phyloP scores from a whole-genome alignment of 2,888 invertebrate genomes.

The Orthonevra nobilis region DNA sequence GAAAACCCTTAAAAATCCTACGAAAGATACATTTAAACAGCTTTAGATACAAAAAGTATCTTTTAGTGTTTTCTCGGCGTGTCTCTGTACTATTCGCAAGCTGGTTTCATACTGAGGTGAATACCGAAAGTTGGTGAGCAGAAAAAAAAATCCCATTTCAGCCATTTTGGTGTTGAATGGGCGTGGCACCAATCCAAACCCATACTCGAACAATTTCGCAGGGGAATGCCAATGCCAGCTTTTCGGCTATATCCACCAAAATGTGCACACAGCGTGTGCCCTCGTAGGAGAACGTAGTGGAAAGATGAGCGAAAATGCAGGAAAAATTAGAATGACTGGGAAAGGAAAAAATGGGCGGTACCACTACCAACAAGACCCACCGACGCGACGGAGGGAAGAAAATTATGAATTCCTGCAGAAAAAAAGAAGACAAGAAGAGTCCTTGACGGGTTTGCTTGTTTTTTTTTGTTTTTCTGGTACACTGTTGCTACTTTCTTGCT shows the following conservation, averaged over 20 bases:
- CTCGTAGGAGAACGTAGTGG: conserved; percentile 40
- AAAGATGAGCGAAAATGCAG: conserved; percentile 32
- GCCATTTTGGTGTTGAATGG: conserved; percentile 65
- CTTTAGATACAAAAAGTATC: conserved; percentile 33
- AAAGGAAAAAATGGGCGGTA: conserved; percentile 65
- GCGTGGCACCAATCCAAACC: conserved; percentile 61
- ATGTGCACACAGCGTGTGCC: conserved; percentile 6
- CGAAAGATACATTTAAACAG: conserved; percentile 8
- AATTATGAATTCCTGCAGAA: conserved; percentile 25
- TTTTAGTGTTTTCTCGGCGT: conserved; percentile 8
- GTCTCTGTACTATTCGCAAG: conserved; percentile 47
- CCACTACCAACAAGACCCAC: too few species aligned
- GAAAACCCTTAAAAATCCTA: conserved; percentile 4
- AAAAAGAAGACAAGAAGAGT: conserved; percentile 47
- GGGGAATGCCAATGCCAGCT: conserved; percentile 50
- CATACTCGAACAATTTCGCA: conserved; percentile 58
- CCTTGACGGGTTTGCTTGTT: conserved; percentile 33
- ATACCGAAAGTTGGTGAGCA: conserved; percentile 22
- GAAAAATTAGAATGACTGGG: conserved; percentile 28
- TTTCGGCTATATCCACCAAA: conserved; percentile 29
- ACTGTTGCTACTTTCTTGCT: conserved; percentile 51
- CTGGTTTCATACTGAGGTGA: conserved; percentile 61
- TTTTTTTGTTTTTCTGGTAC: background rate
- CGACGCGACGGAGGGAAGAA: conserved; percentile 1
- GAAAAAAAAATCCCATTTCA: conserved; percentile 57